Percentiles rank a stretch among this genome's conserved stretches.
Conservation (phyloP, 2,797 vertebrate species). For the Apodemus agrarius region DNA sequence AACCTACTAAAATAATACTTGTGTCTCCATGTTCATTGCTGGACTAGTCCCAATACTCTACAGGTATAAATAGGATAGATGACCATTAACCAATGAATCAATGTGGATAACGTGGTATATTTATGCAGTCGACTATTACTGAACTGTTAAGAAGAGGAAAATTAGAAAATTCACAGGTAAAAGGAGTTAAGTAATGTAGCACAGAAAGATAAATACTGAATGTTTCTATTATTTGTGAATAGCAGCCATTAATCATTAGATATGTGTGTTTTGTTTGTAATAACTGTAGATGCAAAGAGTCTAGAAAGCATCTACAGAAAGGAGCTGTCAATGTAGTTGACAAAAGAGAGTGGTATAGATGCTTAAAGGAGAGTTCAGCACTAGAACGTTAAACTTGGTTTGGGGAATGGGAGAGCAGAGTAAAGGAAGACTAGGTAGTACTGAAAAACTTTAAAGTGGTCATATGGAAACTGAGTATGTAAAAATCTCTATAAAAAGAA, state of each 20-base stretch:
- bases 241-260: background rate
- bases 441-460: background rate
- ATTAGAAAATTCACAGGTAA: background rate
- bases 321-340: background rate
- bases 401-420: background rate
- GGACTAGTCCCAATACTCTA: background rate
- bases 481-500: background rate
- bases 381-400: background rate
- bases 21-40: background rate
- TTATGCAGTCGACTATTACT: background rate
- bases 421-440: background rate
- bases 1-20: background rate
- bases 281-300: background rate
- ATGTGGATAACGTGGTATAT: background rate
- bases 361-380: background rate
- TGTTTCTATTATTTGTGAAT: background rate
- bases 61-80: background rate
- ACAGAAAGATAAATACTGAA: background rate
- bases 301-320: background rate
- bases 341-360: background rate
- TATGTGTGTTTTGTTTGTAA: background rate
- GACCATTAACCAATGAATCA: background rate
- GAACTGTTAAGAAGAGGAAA: background rate
- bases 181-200: background rate
- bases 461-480: background rate